Evolutionary conservation across 2,797 vertebrate genomes (phyloP).

Genomic region (Gorsachius magnificus): DNA sequence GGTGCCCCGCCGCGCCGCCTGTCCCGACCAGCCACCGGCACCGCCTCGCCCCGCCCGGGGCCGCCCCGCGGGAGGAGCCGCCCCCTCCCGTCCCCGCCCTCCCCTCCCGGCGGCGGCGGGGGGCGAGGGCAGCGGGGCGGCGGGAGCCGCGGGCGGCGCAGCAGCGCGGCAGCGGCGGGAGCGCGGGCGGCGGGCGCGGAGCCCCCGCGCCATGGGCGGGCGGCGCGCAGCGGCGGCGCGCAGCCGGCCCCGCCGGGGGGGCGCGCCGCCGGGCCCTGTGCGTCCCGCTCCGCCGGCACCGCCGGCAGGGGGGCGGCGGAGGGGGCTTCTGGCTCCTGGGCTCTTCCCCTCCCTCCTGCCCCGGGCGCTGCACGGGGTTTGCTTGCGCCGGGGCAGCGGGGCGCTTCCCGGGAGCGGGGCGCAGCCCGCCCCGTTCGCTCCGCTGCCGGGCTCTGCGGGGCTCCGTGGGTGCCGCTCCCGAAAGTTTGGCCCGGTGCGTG

Average conservation of each 20-base stretch:
- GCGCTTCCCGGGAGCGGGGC: neutral
- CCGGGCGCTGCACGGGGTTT: neutral
- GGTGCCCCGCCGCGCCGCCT: neutral
- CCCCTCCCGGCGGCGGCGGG: neutral
- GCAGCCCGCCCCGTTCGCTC: neutral
- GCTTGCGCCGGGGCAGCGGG: neutral
- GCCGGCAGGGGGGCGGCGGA: neutral
- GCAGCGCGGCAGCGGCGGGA: neutral
- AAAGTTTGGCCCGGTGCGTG: neutral
- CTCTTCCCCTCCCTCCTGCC: neutral
- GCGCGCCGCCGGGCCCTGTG: neutral
- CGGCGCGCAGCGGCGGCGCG: slow-evolving; percentile 19
- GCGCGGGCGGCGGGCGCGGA: neutral
- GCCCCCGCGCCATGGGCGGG: slow-evolving; percentile 6
- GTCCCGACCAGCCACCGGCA: neutral
- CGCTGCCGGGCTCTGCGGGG: neutral
- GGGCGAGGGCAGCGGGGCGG: neutral
- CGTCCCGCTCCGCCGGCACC: neutral
- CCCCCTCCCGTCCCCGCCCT: neutral
- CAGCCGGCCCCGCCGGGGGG: neutral
- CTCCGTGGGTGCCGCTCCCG: neutral
- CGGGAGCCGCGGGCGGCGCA: neutral
- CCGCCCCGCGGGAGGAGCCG: slow-evolving; percentile 37
- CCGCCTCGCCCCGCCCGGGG: slow-evolving; percentile 20
- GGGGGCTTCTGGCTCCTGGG: neutral